Evolutionary conservation across 2,113 vertebrate genomes (phyloP), one percentile per base, ranked within the genome.

Genomic region (Myotis davidii): DNA sequence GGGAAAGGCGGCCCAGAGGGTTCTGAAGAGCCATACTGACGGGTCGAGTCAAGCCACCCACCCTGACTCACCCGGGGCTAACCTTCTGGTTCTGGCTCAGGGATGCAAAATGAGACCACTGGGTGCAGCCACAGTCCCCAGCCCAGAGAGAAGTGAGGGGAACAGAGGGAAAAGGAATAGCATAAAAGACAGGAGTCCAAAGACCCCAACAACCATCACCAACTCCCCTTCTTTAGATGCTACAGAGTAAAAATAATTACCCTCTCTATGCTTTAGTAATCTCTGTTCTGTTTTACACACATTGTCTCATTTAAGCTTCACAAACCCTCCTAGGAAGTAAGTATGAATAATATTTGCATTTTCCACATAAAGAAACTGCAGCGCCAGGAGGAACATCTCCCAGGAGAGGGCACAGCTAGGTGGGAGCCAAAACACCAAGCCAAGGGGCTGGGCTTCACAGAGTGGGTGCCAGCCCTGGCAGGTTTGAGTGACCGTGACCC

Each of bases 241-340:
- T 2, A 56, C 23, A 13, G 39, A 42, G 59, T 37, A 12, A 5
- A 48, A 29, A 88, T 23, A 16, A 27, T 42, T 5, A 50, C 27
- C 4, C 21, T 37, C 14, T 14, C 29, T 45, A 3, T 9, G 67
- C 37, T 1, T 20, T 25, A 21, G 18, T 2, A 4, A 37, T 32
- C 13, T 50, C 25, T 11, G 3, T 29, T 59, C 48, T 0, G 14
- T 32, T 5, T 39, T 9, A 23, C 5, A 0, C 1, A 14, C 13
- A 21, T 14, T 23, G 1, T 50, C 85, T 72, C 50, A 17, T 12
- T 27, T 45, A 61, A 77, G 76, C 12, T 27, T 76, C 59, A 32
- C 25, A 9, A 27, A 25, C 45, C n/a, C 32, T 54, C 61, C 69
- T 25, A 23, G 81, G 21, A 86, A 65, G 32, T 14, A 14, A 48